Evolutionary conservation across 2,113 vertebrate species (phyloP).

Genomic region (Tyrannus savana): DNA sequence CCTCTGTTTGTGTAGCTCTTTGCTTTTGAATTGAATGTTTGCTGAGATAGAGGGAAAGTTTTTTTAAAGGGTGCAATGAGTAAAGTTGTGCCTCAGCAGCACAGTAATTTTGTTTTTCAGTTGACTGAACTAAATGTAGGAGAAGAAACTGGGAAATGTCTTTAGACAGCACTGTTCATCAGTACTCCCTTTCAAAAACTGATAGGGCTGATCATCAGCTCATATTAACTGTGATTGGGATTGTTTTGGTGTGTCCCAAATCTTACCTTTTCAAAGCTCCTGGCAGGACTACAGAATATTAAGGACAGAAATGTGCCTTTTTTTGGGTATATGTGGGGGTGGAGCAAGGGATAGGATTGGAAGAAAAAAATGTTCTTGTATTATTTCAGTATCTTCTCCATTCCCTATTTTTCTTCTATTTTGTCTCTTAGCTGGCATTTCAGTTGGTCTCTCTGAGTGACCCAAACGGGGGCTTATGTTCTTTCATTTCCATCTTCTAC

Average conservation of each 20-base stretch:
- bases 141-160: neutral
- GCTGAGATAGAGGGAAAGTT: neutral
- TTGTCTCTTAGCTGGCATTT: neutral
- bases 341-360: neutral
- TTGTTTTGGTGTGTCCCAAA: neutral
- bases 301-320: neutral
- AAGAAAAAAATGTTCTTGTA: neutral
- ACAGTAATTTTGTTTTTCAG: neutral
- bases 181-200: neutral
- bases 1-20: neutral
- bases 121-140: neutral
- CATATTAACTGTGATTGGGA: neutral
- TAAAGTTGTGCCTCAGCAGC: neutral
- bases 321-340: rapidly evolving
- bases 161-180: neutral
- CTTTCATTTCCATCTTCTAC: neutral
- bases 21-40: neutral
- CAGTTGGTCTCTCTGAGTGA: neutral
- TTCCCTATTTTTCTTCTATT: neutral
- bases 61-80: neutral
- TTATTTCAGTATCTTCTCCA: neutral
- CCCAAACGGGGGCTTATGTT: neutral
- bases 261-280: neutral
- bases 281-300: neutral
- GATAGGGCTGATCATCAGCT: neutral